phyloP scores from a whole-genome alignment of 2,113 vertebrate species.

The Ceyx margarethae region DNA sequence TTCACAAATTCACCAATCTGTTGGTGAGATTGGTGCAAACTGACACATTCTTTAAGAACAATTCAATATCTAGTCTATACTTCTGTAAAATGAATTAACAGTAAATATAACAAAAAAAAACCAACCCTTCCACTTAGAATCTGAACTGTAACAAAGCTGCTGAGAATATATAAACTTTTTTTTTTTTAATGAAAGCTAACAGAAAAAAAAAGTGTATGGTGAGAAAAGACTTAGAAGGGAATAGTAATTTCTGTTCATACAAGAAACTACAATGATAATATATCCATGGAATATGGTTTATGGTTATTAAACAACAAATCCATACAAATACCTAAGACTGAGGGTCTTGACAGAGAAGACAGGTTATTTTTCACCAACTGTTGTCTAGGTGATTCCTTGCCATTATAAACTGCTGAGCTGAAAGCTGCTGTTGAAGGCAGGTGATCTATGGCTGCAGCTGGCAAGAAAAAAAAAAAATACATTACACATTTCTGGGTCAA shows the following conservation, averaged over 20 bases:
- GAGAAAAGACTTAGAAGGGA: neutral
- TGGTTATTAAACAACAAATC: neutral
- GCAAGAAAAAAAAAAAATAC: neutral
- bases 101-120: neutral
- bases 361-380: slow-evolving; percentile 70
- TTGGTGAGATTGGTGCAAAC: neutral
- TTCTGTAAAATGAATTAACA: neutral
- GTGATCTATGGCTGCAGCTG: slow-evolving; percentile 71
- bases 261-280: neutral
- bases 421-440: slow-evolving; percentile 44
- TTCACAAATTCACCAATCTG: neutral
- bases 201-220: neutral
- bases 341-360: slow-evolving; percentile 71
- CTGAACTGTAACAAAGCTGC: neutral
- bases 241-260: neutral
- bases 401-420: slow-evolving; percentile 75
- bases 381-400: slow-evolving; percentile 78
- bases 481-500: neutral
- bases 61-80: neutral
- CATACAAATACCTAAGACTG: slow-evolving; percentile 75
- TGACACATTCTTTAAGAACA: neutral
- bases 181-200: neutral
- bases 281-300: neutral
- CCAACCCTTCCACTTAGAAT: neutral
- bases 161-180: neutral